phyloP scores from a whole-genome alignment of 2,888 invertebrate genomes.

The Aphodius granarius region DNA sequence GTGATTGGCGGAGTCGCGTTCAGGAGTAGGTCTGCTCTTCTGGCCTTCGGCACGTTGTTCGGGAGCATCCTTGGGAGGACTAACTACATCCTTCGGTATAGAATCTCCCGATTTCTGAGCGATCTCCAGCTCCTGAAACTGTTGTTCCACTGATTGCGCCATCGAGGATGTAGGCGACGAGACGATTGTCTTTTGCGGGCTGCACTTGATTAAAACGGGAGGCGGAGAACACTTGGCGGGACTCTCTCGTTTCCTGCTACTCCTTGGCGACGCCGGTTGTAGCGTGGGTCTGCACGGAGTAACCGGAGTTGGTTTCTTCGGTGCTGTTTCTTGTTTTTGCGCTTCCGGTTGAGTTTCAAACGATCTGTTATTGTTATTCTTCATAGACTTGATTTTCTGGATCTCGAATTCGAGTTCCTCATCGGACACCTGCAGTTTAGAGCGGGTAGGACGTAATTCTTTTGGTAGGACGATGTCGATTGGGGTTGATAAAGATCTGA shows the following conservation, averaged over 20 bases:
- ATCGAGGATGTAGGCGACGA: conserved; percentile 25
- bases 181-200: conserved; percentile 21
- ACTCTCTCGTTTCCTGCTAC: not conserved
- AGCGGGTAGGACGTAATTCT: conserved; percentile 45
- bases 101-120: conserved; percentile 40
- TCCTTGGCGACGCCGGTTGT: not conserved
- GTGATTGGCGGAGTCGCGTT: conserved; percentile 75
- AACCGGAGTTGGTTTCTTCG: not conserved
- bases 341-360: conserved; percentile 11
- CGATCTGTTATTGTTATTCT: conserved; percentile 38
- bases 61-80: conserved; percentile 17
- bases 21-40: conserved; percentile 40
- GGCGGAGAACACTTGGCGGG: conserved; percentile 15
- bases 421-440: conserved; percentile 63
- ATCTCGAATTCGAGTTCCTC: conserved; percentile 71
- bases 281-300: not conserved
- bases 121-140: conserved; percentile 5
- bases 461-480: conserved; percentile 63
- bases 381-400: conserved; percentile 62
- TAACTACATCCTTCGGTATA: conserved; percentile 13
- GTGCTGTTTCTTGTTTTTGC: conserved; percentile 8
- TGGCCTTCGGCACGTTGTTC: conserved; percentile 25
- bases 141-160: conserved; percentile 24
- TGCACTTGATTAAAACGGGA: conserved; percentile 25
- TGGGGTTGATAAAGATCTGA: conserved; percentile 61